Evolutionary conservation across 2,113 vertebrate species (phyloP), one percentile per base, ranked within the genome.

Genomic region (Tachycineta bicolor): DNA sequence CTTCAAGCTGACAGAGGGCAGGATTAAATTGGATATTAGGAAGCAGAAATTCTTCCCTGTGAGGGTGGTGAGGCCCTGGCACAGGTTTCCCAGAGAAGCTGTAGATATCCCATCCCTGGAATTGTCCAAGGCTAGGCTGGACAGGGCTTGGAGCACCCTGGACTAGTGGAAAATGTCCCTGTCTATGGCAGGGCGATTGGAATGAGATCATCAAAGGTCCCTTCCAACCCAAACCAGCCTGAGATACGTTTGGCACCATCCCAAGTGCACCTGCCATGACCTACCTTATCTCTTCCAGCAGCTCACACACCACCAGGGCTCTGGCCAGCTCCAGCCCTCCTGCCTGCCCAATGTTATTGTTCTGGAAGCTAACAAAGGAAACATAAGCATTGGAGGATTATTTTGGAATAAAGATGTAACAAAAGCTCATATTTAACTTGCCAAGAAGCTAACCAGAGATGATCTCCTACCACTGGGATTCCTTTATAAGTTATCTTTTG

Each of bases 241-340:
- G 78, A 25, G 78, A 10, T 10, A 15, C 1, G 0, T 21, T 12
- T 80, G 88, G 63, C 79, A 74, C 31, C 23, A 47, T 5, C 55
- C 44, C 59, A 47, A 14, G 20, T 4, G 15, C 26, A 47, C 65
- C 69, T 43, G 43, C 47, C 74, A 26, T 7, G 28, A 88, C 96
- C 87, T 87, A 98, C 98, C 96, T 98, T 75, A 98, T 91, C 64
- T 98, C 97, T 90, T 98, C 96, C 49, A 98, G 33, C 17, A 89
- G 87, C 14, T 23, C 75, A 79, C 97, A 97, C 5, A 44, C 47
- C 24, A 69, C 91, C 64, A 98, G 81, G 43, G 93, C 97, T 91
- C 59, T 78, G 73, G 88, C 87, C 93, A 98, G 92, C 63, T 96
- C 67, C 75, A 77, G 59, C 5, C 71, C 77, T 53, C 97, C 98